phyloP scores from a whole-genome alignment of 2,797 vertebrate species.

The Momotus momota region DNA sequence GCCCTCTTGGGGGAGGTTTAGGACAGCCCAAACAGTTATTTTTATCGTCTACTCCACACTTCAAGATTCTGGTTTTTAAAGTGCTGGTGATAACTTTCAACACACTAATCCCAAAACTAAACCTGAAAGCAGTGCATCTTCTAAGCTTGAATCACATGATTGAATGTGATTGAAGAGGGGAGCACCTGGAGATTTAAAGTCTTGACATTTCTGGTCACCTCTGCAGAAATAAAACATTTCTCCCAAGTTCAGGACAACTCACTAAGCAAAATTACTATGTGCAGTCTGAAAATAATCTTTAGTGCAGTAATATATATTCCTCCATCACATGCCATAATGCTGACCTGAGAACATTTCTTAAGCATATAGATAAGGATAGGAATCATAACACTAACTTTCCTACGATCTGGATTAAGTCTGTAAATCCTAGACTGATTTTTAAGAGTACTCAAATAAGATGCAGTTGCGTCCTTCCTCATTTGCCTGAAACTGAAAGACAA shows the following conservation, averaged over 20 bases:
- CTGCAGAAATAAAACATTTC: neutral
- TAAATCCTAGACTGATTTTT: neutral
- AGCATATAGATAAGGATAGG: neutral
- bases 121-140: neutral
- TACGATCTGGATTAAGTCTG: neutral
- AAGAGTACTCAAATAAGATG: neutral
- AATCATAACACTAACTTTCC: neutral
- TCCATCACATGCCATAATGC: rapidly evolving
- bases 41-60: neutral
- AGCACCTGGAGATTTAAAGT: neutral
- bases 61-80: neutral
- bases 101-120: neutral
- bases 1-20: neutral
- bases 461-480: neutral
- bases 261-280: neutral
- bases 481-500: neutral
- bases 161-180: neutral
- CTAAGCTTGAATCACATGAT: neutral
- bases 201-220: neutral
- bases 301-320: neutral
- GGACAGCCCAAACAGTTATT: neutral
- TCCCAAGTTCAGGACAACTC: neutral
- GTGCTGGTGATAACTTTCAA: neutral
- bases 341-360: neutral
- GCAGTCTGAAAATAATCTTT: neutral